Conservation (phyloP, 1,140 invertebrate species). For the Bactericera cockerelli region DNA sequence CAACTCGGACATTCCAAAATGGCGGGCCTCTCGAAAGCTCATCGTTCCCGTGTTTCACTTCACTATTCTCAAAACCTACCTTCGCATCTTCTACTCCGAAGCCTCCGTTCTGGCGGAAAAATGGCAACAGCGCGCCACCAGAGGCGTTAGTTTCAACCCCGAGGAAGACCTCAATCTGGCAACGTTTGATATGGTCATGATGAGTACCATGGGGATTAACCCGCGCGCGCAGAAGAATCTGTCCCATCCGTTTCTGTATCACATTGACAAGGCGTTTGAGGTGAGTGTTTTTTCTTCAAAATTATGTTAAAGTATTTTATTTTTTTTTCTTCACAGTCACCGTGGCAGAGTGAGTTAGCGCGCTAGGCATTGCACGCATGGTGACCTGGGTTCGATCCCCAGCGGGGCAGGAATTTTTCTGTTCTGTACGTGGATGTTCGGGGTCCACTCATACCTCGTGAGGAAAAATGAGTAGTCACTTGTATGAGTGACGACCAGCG, state of each 20-base stretch:
- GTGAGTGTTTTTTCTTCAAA: neutral
- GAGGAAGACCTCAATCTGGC: neutral
- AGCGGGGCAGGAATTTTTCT: too few relatives aligned
- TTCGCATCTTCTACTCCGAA: neutral
- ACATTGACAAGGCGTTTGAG: neutral
- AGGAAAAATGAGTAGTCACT: too few relatives aligned
- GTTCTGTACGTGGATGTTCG: too few relatives aligned
- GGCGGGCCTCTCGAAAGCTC: neutral
- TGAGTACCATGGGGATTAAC: neutral
- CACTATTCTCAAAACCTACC: neutral
- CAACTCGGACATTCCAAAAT: neutral
- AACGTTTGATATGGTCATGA: slow-evolving; percentile 2
- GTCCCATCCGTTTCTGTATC: neutral
- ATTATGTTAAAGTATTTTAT: too few relatives aligned
- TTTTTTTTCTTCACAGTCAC: too few relatives aligned
- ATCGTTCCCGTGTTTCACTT: neutral
- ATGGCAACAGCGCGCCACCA: neutral
- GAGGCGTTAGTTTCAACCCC: neutral
- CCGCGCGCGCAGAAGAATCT: neutral
- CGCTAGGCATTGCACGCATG: too few relatives aligned
- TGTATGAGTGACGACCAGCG: too few relatives aligned
- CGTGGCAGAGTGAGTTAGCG: too few relatives aligned
- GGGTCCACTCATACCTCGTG: too few relatives aligned
- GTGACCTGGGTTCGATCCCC: too few relatives aligned
- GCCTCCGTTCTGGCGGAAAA: neutral